These are phyloP conservation scores for Numida meleagris DNA, from an alignment of 2,113 vertebrate genomes.

Conservation along the genomic window DNA sequence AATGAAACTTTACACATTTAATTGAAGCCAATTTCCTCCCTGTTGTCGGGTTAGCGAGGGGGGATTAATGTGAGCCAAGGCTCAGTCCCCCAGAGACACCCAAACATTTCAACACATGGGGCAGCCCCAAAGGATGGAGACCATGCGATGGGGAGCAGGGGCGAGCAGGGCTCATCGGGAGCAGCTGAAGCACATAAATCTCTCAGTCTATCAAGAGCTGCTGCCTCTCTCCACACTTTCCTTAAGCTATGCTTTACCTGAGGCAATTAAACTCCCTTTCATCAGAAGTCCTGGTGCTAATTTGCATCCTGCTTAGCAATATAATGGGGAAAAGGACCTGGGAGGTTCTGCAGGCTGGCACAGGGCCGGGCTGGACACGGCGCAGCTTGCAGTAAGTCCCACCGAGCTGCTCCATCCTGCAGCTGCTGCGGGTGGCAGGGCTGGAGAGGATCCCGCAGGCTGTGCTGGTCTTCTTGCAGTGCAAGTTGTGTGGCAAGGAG, in stretches of 20 bases:
- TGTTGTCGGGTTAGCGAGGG: slow-evolving; percentile 21
- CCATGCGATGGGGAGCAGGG: background rate
- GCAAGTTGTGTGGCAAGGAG: background rate
- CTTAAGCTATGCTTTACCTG: slow-evolving; percentile 29
- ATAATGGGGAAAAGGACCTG: background rate
- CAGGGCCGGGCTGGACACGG: background rate
- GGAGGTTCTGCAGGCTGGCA: background rate
- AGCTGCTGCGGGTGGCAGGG: background rate
- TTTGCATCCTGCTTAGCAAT: background rate
- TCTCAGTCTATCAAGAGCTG: background rate
- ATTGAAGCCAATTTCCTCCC: slow-evolving; percentile 71
- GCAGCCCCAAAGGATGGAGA: slow-evolving; percentile 9
- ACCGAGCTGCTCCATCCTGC: background rate
- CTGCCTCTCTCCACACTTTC: background rate
- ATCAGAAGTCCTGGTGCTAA: slow-evolving; percentile 22
- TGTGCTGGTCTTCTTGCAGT: fast-evolving
- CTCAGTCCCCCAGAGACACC: slow-evolving; percentile 51
- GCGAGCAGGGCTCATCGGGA: slow-evolving; percentile 34
- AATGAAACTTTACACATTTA: slow-evolving; percentile 61
- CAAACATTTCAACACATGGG: slow-evolving; percentile 55
- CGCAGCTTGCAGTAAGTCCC: background rate
- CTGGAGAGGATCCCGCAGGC: background rate
- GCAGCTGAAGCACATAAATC: slow-evolving; percentile 66
- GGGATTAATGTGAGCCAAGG: slow-evolving; percentile 52
- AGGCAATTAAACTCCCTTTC: slow-evolving; percentile 52